Conservation (phyloP, 2,888 invertebrate species). For the Hartigia nigra region DNA sequence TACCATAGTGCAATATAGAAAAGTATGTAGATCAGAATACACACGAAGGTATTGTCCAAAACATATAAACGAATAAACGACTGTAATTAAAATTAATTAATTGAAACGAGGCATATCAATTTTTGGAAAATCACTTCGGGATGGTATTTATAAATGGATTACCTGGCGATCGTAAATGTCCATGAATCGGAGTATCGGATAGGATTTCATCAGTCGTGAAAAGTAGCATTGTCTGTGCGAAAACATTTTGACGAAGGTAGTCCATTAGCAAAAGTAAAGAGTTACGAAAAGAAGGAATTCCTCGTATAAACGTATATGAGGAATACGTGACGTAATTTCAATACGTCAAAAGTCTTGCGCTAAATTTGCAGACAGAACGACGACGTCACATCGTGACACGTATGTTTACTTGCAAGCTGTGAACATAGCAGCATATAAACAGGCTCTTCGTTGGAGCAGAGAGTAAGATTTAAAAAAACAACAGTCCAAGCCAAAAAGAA, state of each 20-base stretch:
- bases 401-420: background rate
- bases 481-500: background rate
- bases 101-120: slow-evolving; percentile 1
- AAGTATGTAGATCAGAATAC: slow-evolving; percentile 50
- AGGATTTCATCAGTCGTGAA: slow-evolving; percentile 38
- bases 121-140: background rate
- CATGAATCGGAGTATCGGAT: slow-evolving; percentile 47
- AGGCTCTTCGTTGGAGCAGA: background rate
- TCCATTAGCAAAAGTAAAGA: slow-evolving; percentile 32
- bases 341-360: background rate
- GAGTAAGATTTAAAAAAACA: background rate
- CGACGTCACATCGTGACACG: background rate
- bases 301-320: background rate
- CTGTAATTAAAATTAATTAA: slow-evolving; percentile 32
- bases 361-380: background rate
- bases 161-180: slow-evolving; percentile 56
- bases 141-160: slow-evolving; percentile 17
- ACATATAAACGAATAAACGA: slow-evolving; percentile 56
- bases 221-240: slow-evolving; percentile 41
- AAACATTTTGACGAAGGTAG: slow-evolving; percentile 34
- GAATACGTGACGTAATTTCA: background rate
- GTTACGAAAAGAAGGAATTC: background rate
- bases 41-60: slow-evolving; percentile 55
- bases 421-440: background rate
- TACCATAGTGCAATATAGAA: slow-evolving; percentile 58